A percentile compares a stretch with the other conserved stretches of the same genome.
Evolutionary conservation across 2,888 invertebrate species (phyloP).

Genomic region (Hypercompe scribonia): DNA sequence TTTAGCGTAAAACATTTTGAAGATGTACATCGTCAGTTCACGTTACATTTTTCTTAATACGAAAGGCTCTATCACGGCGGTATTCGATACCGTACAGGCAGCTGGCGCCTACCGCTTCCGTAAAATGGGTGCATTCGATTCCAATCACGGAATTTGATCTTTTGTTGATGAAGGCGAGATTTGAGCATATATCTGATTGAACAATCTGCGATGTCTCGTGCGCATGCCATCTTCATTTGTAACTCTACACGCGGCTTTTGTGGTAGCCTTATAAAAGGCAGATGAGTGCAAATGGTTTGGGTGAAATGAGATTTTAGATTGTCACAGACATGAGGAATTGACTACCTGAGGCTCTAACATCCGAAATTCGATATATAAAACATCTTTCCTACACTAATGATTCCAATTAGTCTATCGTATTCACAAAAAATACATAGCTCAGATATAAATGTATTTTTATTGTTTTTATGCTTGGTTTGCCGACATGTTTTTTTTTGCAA

Average conservation of each 20-base stretch:
- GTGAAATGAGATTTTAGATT: conserved; percentile 58
- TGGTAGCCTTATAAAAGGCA: conserved; percentile 77
- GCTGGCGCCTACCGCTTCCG: conserved; percentile 85
- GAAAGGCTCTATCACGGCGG: conserved; percentile 66
- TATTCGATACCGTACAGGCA: conserved; percentile 77
- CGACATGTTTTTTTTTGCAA: background rate
- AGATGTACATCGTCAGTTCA: conserved; percentile 67
- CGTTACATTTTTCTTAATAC: conserved; percentile 79
- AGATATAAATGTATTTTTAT: background rate
- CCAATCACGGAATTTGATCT: conserved; percentile 76
- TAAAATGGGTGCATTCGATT: conserved; percentile 73
- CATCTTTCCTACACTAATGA: background rate
- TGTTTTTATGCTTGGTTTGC: background rate
- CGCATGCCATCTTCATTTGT: conserved; percentile 73
- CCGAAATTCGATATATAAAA: conserved; percentile 10
- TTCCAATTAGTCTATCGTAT: conserved; percentile 17
- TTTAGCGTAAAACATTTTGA: conserved; percentile 82
- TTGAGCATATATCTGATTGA: conserved; percentile 71
- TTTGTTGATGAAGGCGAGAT: conserved; percentile 83
- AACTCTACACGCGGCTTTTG: conserved; percentile 75
- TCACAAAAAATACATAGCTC: background rate
- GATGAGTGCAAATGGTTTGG: conserved; percentile 62
- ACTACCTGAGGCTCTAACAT: conserved; percentile 40
- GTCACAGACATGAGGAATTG: conserved; percentile 50
- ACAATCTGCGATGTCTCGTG: conserved; percentile 79